Percentiles rank a stretch among this genome's conserved stretches.
Conservation (phyloP, 2,113 vertebrate species). For the Caretta caretta region DNA sequence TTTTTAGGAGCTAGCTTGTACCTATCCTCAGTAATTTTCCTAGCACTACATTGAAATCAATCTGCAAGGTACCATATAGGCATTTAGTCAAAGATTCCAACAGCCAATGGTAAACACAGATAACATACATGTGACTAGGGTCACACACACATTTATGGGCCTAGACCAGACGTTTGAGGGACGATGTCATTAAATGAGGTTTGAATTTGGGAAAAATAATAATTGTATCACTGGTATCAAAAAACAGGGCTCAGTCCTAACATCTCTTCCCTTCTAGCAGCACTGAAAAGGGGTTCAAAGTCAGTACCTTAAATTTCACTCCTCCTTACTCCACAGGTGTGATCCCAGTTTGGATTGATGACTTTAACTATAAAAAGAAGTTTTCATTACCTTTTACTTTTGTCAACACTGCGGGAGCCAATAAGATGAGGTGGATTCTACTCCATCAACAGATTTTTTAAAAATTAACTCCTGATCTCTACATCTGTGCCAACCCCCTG, state of each 20-base stretch:
- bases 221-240: background rate
- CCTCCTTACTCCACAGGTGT: background rate
- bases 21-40: constrained; percentile 46
- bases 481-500: background rate
- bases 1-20: constrained; percentile 46
- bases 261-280: background rate
- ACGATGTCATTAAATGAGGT: constrained; percentile 39
- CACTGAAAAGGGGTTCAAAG: background rate
- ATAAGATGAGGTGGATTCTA: background rate
- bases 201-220: constrained; percentile 33
- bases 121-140: constrained; percentile 41
- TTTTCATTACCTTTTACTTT: background rate
- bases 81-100: constrained; percentile 9
- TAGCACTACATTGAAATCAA: constrained; percentile 11
- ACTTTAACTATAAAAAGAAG: background rate
- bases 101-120: constrained; percentile 36
- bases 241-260: constrained; percentile 17
- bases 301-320: constrained; percentile 16
- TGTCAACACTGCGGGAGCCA: background rate
- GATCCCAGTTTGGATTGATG: background rate
- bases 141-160: constrained; percentile 6
- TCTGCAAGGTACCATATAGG: background rate
- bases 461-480: background rate
- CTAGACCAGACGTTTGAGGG: constrained; percentile 21
- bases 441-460: background rate